Percentiles rank a stretch among this genome's conserved stretches.
These are phyloP conservation scores for Premnoplex brunnescens DNA, from an alignment of 2,797 vertebrate genomes.

Conservation along the genomic window DNA sequence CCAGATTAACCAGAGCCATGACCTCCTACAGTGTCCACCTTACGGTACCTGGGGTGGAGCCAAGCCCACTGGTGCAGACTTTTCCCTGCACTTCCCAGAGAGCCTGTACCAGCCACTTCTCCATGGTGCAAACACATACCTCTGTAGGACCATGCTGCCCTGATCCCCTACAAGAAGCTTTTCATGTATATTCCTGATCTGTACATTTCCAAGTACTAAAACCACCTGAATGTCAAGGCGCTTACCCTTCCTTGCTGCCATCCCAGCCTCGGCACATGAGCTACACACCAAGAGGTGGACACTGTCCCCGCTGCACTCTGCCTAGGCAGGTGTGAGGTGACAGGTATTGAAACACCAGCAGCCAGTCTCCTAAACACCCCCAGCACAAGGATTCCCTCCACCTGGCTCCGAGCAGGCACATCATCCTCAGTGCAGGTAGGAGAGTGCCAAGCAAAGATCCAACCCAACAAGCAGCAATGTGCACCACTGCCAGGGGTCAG, in stretches of 20 bases:
- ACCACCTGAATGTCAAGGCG: fast-evolving
- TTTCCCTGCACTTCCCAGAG: background rate
- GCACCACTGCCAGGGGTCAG: background rate
- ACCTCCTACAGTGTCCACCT: background rate
- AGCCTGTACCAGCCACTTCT: background rate
- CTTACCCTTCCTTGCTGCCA: background rate
- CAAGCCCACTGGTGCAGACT: background rate
- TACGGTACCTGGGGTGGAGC: fast-evolving
- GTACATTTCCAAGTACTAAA: background rate
- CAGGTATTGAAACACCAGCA: background rate
- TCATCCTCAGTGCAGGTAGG: fast-evolving
- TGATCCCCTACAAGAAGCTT: background rate
- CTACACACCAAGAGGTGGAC: background rate
- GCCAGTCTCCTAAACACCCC: background rate
- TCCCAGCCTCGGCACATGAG: background rate
- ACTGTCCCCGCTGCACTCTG: background rate
- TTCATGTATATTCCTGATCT: background rate
- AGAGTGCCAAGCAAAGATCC: background rate
- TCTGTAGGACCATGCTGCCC: background rate
- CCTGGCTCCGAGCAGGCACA: background rate
- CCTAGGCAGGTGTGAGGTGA: background rate
- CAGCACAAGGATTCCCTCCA: background rate
- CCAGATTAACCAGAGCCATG: background rate
- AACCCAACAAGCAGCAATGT: fast-evolving
- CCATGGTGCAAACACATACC: fast-evolving